Evolutionary conservation across 2,888 invertebrate species (phyloP).

Genomic region (Sacculina carcini): DNA sequence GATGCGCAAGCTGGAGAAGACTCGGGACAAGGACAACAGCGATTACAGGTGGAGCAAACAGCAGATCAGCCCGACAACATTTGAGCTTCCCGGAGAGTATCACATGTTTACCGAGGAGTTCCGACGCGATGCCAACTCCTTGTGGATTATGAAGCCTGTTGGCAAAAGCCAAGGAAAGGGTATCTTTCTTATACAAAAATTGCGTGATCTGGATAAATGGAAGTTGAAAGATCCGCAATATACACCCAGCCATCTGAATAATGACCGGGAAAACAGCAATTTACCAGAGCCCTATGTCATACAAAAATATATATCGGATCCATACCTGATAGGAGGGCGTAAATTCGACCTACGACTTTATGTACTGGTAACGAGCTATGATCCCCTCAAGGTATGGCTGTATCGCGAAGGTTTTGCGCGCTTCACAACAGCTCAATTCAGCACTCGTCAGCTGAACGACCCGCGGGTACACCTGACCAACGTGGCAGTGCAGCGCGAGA

Average conservation of each 20-base stretch:
- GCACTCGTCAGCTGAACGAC: conserved; percentile 29
- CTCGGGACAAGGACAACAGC: conserved; percentile 19
- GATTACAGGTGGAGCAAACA: conserved; percentile 24
- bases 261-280: background rate
- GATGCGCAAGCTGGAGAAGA: conserved; percentile 24
- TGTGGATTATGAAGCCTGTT: conserved; percentile 38
- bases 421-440: conserved; percentile 30
- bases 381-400: conserved; percentile 27
- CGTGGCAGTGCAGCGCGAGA: conserved; percentile 28
- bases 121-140: conserved; percentile 26
- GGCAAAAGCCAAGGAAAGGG: conserved; percentile 32
- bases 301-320: conserved; percentile 30
- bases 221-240: conserved; percentile 16
- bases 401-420: conserved; percentile 34
- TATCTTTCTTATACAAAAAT: conserved; percentile 31
- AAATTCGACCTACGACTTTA: conserved; percentile 36
- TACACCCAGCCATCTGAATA: background rate
- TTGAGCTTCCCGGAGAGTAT: conserved; percentile 33
- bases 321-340: conserved; percentile 30
- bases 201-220: conserved; percentile 27
- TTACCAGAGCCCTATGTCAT: conserved; percentile 23
- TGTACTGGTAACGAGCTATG: conserved; percentile 29
- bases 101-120: conserved; percentile 33
- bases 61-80: conserved; percentile 31
- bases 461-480: conserved; percentile 31